Evolutionary conservation across 2,888 invertebrate genomes (phyloP).

Genomic region (Macaria liturata): DNA sequence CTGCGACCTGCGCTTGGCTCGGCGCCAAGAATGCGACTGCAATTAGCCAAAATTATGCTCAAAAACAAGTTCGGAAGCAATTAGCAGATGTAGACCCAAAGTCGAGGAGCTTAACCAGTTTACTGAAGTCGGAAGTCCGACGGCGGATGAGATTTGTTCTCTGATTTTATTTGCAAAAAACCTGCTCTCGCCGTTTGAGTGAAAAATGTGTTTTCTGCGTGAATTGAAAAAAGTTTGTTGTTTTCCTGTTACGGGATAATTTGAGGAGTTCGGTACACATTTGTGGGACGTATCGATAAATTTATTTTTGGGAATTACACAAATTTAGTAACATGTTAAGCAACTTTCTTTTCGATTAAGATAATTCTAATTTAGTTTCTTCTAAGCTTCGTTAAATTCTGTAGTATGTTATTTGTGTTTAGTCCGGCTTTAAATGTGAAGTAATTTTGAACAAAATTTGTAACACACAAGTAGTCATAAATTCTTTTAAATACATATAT

Average conservation of each 20-base stretch:
- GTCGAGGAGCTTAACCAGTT: constrained; percentile 63
- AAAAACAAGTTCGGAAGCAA: constrained; percentile 78
- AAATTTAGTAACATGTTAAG: too few species aligned
- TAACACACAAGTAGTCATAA: too few species aligned
- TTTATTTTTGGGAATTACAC: too few species aligned
- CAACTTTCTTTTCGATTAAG: too few species aligned
- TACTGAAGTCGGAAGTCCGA: constrained; percentile 51
- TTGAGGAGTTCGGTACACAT: constrained; percentile 8
- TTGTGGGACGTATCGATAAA: neutral
- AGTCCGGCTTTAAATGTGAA: too few species aligned
- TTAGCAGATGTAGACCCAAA: constrained; percentile 74
- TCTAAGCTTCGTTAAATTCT: too few species aligned
- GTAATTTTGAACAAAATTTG: too few species aligned
- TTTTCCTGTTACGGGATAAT: constrained; percentile 17
- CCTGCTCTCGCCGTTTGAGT: constrained; percentile 16
- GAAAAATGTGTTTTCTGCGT: constrained; percentile 29
- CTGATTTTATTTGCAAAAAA: constrained; percentile 41
- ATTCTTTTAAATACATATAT: too few species aligned
- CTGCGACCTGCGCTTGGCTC: constrained; percentile 57
- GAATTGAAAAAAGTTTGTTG: constrained; percentile 25
- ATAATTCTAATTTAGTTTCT: too few species aligned
- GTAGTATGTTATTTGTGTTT: too few species aligned
- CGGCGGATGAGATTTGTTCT: constrained; percentile 53
- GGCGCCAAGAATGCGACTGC: constrained; percentile 67
- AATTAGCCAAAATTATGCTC: constrained; percentile 80